Evolutionary conservation across 2,888 invertebrate genomes (phyloP), one percentile per base, ranked within the genome.

Genomic region (Diaphora mendica): DNA sequence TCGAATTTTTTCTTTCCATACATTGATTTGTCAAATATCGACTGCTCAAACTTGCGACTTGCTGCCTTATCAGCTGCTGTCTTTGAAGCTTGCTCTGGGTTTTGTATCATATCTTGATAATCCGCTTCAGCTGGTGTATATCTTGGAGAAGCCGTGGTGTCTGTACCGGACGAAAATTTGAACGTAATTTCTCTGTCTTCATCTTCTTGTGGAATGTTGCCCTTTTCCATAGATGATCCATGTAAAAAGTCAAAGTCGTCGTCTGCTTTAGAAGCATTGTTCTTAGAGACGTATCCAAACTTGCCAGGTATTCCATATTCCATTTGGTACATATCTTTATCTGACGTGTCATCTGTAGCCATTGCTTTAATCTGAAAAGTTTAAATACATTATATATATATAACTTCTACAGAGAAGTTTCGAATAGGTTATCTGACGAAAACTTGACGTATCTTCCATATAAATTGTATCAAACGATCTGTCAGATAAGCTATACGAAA

Each of bases 1-100:
- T 70, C 62, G 7, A 70, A 70, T 23, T 8, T 17, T 13, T 42
- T 62, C 23, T 70, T 62, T 1, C 70, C 70, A 11, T 70, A 70
- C 70, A 70, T 70, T 26, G 70, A 70, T 7, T 44, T 70, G 39
- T 70, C 62, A 42, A 70, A 70, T 44, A 70, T 70, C 42, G 30
- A 23, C n/a, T 70, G 62, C 59, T 70, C 70, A 23, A 70, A 70
- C 11, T 23, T 30, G 13, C 0, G 9, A 30, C 70, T 59, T 4
- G 70, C 70, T 30, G 9, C 15, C 7, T 17, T 59, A 13, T 69
- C 55, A 0, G 7, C n/a, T 1, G 67, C 44, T 9, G 39, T 11
- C 9, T 51, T 20, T 13, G 48, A 33, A 33, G 11, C 51, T 4
- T 26, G 33, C 0, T 55, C 68, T 20, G 8, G n/a, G 9, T 39